phyloP scores from a whole-genome alignment of 37 sponge, comb jelly and placozoan genomes.

The Eunapius fragilis region DNA sequence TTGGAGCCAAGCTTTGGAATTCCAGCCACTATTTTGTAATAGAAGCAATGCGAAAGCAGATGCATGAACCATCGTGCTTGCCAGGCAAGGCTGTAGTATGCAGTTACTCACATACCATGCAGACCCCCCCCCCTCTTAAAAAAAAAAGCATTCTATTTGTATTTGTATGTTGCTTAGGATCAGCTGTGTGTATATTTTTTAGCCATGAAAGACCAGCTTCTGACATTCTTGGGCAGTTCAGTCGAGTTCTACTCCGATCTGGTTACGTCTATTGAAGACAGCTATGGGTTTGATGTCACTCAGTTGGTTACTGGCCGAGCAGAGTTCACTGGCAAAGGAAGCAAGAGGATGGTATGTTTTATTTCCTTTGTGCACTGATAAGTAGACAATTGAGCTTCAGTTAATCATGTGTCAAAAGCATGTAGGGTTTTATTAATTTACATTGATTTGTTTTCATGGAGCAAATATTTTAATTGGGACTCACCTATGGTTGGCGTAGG shows the following conservation, averaged over 20 bases:
- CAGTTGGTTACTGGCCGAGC: neutral
- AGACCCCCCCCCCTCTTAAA: too few relatives aligned
- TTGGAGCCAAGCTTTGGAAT: conserved; percentile 30
- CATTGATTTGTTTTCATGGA: too few relatives aligned
- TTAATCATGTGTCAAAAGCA: too few relatives aligned
- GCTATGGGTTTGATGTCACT: conserved; percentile 11
- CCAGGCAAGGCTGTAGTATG: neutral
- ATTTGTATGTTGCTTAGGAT: too few relatives aligned
- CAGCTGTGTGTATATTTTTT: neutral
- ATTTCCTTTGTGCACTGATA: neutral
- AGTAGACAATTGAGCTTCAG: too few relatives aligned
- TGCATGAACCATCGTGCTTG: neutral
- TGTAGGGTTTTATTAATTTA: too few relatives aligned
- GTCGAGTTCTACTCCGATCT: conserved; percentile 20
- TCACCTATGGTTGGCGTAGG: too few relatives aligned
- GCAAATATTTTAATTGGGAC: too few relatives aligned
- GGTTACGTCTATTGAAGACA: conserved; percentile 12
- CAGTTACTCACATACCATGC: neutral
- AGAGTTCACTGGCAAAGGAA: conserved; percentile 14
- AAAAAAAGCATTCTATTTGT: too few relatives aligned
- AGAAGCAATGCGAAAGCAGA: conserved; percentile 20
- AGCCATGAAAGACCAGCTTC: conserved; percentile 2
- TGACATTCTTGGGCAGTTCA: conserved; percentile 9
- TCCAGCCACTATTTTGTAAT: conserved; percentile 36
- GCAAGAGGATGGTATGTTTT: conserved; percentile 31